Evolutionary conservation across 2,113 vertebrate genomes (phyloP), one percentile per base, ranked within the genome.

Genomic region (Tyto alba): DNA sequence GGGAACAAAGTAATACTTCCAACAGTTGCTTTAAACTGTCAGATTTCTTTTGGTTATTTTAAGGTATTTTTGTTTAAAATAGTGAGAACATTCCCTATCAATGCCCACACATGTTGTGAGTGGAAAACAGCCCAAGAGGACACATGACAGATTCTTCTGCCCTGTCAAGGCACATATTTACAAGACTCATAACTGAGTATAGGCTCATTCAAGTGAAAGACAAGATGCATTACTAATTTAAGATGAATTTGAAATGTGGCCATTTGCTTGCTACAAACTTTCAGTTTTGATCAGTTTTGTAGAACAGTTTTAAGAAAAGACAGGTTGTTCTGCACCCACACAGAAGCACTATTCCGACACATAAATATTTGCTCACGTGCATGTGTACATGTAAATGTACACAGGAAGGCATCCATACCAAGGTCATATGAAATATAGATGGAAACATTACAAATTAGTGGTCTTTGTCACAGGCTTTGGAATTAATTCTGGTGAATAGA

Each of bases 151-250:
- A 36, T 60, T 55, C 27, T 83, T 86, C 66, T 74, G 76, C 77
- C 69, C 60, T 59, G 45, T n/a, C 50, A 77, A 43, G 18, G n/a
- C 36, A 36, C 40, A 10, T 62, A 57, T 68, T 81, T 68, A 69
- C n/a, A 73, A 59, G 55, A 32, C 40, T 32, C n/a, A 0, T 48
- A 77, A 63, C 69, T 75, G 52, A 60, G 15, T 11, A 32, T 1
- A 56, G 40, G 29, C 27, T 87, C 76, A 76, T 64, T 63, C 68
- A 67, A 72, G 27, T 29, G 21, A 80, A 27, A 81, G 40, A 56
- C 22, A 56, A 92, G 68, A 69, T 36, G 21, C 38, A 56, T 85
- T 74, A 71, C 59, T 90, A 91, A 88, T 79, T 91, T 78, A n/a
- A 78, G 83, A 59, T 29, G 13, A n/a, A 64, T 68, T n/a, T 72